These are phyloP conservation scores for Sinocyclocheilus anophthalmus DNA, from an alignment of 2,113 vertebrate genomes.

Conservation along the genomic window DNA sequence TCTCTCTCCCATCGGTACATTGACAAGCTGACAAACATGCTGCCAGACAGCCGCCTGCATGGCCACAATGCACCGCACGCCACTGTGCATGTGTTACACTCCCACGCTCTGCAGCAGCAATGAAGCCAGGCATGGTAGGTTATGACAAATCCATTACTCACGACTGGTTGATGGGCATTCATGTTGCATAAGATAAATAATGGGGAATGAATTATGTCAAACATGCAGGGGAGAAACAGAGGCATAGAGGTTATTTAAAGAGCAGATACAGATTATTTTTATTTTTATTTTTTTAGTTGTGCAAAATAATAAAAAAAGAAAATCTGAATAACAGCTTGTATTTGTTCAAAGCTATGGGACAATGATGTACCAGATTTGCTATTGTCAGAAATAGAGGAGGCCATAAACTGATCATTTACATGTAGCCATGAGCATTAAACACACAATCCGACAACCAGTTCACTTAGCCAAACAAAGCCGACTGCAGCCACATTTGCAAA, in stretches of 20 bases:
- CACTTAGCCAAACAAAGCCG: too few relatives aligned
- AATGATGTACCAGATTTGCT: slow-evolving; percentile 19
- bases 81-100: slow-evolving; percentile 10
- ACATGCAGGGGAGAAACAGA: not conserved
- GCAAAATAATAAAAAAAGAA: not conserved
- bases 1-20: slow-evolving; percentile 19
- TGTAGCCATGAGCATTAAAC: not conserved
- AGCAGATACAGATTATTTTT: not conserved
- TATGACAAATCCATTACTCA: slow-evolving; percentile 56
- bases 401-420: not conserved
- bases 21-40: slow-evolving; percentile 33
- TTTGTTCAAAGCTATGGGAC: slow-evolving; percentile 15
- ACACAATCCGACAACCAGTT: too few relatives aligned
- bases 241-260: not conserved
- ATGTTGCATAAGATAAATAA: slow-evolving; percentile 24
- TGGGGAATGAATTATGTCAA: not conserved
- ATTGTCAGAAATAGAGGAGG: slow-evolving; percentile 16
- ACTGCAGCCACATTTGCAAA: too few relatives aligned
- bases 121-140: slow-evolving; percentile 29
- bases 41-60: not conserved
- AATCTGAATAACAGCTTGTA: not conserved
- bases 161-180: slow-evolving; percentile 22
- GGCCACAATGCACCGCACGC: slow-evolving; percentile 21
- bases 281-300: not conserved
- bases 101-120: slow-evolving; percentile 9